Evolutionary conservation across 2,797 vertebrate species (phyloP).

Genomic region (Enteromius unitaeniatus): DNA sequence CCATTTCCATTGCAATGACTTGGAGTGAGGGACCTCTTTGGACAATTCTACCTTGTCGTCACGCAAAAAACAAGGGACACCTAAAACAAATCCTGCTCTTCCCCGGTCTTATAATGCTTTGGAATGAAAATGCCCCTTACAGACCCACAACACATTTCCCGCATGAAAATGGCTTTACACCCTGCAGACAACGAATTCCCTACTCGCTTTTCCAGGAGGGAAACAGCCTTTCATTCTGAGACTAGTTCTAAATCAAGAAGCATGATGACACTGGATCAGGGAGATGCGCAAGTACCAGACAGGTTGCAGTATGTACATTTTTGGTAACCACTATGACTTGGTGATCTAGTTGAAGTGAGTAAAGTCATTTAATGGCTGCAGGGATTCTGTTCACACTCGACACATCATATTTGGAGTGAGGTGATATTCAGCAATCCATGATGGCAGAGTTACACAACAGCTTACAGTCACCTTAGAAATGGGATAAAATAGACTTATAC

Average conservation of each 20-base stretch:
- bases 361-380: slow-evolving; percentile 78
- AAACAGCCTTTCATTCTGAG: slow-evolving; percentile 78
- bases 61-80: slow-evolving; percentile 75
- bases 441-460: slow-evolving; percentile 82
- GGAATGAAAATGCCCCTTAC: slow-evolving; percentile 80
- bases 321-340: slow-evolving; percentile 85
- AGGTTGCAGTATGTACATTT: slow-evolving; percentile 81
- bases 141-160: slow-evolving; percentile 73
- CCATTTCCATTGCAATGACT: slow-evolving; percentile 73
- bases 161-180: slow-evolving; percentile 72
- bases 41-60: slow-evolving; percentile 72
- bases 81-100: slow-evolving; percentile 72
- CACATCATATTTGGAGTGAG: slow-evolving; percentile 73
- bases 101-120: slow-evolving; percentile 79
- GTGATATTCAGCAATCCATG: slow-evolving; percentile 74
- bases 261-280: slow-evolving; percentile 77
- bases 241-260: slow-evolving; percentile 76
- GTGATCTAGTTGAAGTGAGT: slow-evolving; percentile 76
- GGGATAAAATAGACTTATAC: slow-evolving; percentile 75
- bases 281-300: slow-evolving; percentile 81
- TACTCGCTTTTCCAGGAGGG: slow-evolving; percentile 68
- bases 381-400: slow-evolving; percentile 74
- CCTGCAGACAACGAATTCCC: slow-evolving; percentile 77
- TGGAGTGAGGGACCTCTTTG: slow-evolving; percentile 79
- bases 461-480: slow-evolving; percentile 81